Conservation (phyloP, 1,140 invertebrate species). For the Aphaenogaster rudis region DNA sequence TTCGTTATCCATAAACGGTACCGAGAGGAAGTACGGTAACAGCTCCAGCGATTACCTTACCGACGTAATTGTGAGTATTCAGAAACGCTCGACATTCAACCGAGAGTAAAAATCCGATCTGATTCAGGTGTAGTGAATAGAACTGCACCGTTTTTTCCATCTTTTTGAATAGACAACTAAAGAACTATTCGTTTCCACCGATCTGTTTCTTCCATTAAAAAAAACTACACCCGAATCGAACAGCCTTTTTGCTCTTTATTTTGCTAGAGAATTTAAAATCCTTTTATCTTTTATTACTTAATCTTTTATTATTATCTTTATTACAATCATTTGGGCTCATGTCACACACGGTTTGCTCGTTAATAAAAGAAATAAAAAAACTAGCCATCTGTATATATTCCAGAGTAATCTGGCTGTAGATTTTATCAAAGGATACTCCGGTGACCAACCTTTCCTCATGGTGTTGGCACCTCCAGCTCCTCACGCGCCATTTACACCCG, state of each 20-base stretch:
- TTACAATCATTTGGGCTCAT: neutral
- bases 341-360: neutral
- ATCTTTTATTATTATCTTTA: too few species aligned
- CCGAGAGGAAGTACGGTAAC: slow-evolving; percentile 88
- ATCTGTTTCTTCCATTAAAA: neutral
- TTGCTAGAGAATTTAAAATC: neutral
- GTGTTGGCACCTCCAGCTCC: slow-evolving; percentile 94
- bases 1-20: slow-evolving; percentile 94
- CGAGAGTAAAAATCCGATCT: neutral
- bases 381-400: slow-evolving; percentile 62
- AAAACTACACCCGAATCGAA: neutral
- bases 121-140: neutral
- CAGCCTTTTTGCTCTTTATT: neutral
- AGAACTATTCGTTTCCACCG: neutral
- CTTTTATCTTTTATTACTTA: neutral
- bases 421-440: slow-evolving; percentile 87
- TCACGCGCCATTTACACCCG: slow-evolving; percentile 94
- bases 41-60: slow-evolving; percentile 91
- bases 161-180: neutral
- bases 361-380: neutral
- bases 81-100: neutral
- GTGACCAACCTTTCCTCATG: slow-evolving; percentile 91
- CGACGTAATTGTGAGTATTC: slow-evolving; percentile 92
- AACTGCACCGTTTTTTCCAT: neutral
- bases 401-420: slow-evolving; percentile 88